Base-by-base conservation (phyloP, 1,140 invertebrate species). In the Druon quercuslanigerum region DNA sequence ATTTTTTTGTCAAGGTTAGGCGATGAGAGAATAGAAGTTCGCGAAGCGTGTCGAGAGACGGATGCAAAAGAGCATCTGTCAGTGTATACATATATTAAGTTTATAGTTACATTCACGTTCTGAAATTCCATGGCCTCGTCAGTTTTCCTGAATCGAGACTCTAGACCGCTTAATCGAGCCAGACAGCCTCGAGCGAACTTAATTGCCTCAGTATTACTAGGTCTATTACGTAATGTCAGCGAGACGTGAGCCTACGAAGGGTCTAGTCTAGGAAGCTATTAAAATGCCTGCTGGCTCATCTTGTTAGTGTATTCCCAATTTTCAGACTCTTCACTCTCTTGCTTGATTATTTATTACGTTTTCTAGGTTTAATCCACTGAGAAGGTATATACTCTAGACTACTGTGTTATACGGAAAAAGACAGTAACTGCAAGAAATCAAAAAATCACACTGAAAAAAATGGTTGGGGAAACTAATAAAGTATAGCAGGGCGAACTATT, bases 111-210 rank as follows among this genome's bases (percentile, higher is more conserved):
- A 76, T 76, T 71, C 71, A 73, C 74, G 78, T 73, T 74, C 17
- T 79, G 75, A 80, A 83, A 83, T 75, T 75, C 78, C 76, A 73
- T 76, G 81, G 74, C 57, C 81, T 80, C 77, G 60, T 66, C 74
- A 75, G 74, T 73, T 78, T 78, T 73, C 57, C 75, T 76, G 73
- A 79, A 80, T 80, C 77, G 73, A 78, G 77, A 54, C 25, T 72
- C 74, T 74, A 78, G 78, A 83, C 77, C 19, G 75, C 72, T 72
- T 74, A 79, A 75, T 51, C 74, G 73, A 75, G 78, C 81, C 81
- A 82, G 81, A 79, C 81, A 79, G 78, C 81, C 81, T 82, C 81
- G 78, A 73, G 74, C 76, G 76, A 75, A 79, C 74, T 80, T 82
- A 79, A 80, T 82, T 82, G 78, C 78, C 78, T 74, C 72, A 78